Conservation (phyloP, 1,140 invertebrate genomes). For the Schlechtendalia chinensis region DNA sequence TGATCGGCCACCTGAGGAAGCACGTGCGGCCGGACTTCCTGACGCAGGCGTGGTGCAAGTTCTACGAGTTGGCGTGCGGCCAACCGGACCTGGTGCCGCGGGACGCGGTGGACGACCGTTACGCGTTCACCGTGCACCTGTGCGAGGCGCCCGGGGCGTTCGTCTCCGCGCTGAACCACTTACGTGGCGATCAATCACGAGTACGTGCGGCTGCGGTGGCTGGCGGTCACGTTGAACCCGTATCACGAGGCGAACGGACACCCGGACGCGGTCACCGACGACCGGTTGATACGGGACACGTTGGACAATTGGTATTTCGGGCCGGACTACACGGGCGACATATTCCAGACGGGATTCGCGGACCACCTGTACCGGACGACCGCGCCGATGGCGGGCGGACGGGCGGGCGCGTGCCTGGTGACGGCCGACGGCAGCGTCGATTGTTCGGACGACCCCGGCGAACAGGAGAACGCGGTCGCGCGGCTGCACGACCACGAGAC, state of each 20-base stretch:
- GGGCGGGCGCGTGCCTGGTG: constrained; percentile 60
- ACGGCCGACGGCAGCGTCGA: constrained; percentile 94
- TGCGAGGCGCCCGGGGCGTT: constrained; percentile 96
- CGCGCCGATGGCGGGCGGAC: no score
- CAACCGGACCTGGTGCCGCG: constrained; percentile 60
- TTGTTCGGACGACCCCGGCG: constrained; percentile 76
- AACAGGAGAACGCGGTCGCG: constrained; percentile 78
- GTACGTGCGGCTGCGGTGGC: constrained; percentile 71
- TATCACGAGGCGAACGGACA: constrained; percentile 83
- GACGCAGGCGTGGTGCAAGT: constrained; percentile 90
- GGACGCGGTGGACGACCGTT: constrained; percentile 55
- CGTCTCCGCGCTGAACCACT: constrained; percentile 83
- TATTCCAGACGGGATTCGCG: constrained; percentile 60
- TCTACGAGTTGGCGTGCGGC: constrained; percentile 76
- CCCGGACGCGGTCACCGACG: constrained; percentile 76
- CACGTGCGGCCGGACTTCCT: constrained; percentile 71
- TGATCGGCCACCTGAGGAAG: constrained; percentile 64
- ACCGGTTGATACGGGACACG: constrained; percentile 78
- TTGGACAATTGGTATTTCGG: constrained; percentile 83
- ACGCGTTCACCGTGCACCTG: constrained; percentile 72
- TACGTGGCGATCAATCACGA: constrained; percentile 65
- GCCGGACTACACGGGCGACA: constrained; percentile 76
- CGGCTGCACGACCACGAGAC: constrained; percentile 80
- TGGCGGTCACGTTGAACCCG: constrained; percentile 83
- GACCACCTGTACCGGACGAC: constrained; percentile 18